Base-by-base conservation (phyloP, 2,888 invertebrate genomes). In the Meloe dianella region DNA sequence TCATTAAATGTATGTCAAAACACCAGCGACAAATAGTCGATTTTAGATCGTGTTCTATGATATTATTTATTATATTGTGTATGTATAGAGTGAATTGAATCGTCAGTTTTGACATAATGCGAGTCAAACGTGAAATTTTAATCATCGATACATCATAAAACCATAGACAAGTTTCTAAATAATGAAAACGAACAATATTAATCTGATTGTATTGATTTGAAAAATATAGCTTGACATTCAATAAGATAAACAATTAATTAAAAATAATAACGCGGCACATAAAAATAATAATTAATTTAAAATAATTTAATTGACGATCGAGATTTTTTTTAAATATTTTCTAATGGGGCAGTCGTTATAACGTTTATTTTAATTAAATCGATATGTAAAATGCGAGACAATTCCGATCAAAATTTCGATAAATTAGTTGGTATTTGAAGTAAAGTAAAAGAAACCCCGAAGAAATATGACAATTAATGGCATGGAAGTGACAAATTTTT, bases 61-160 rank as follows among this genome's bases (percentile, higher is more conserved):
- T 69, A 71, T 69, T 47, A 68, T 67, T 66, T 66, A 68, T 68
- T 68, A 72, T 73, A 71, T 41, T 8, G 4, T 41, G 4, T 27
- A 41, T 17, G 17, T 41, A 41, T 41, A 8, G 17, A 72, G 72
- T 67, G 70, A 72, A 73, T 72, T 70, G 71, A 72, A 72, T 73
- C 73, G 71, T 72, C 73, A 73, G 65, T 73, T 70, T 71, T 72
- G 73, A 73, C 73, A 70, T 72, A 72, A 71, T 72, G 68, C 71
- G 71, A 67, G 69, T 66, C 66, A 73, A 70, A 70, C 71, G 73
- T 72, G 65, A 69, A 71, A 71, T 70, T 71, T 68, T 69, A 72
- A 69, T 72, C 71, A 70, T 57, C 73, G 68, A 73, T 71, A 71
- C 70, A 73, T 72, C 72, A 72, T 72, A 67, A n/a, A 65, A 65